Evolutionary conservation across 2,888 invertebrate species (phyloP).

Genomic region (Morpho deidamia): DNA sequence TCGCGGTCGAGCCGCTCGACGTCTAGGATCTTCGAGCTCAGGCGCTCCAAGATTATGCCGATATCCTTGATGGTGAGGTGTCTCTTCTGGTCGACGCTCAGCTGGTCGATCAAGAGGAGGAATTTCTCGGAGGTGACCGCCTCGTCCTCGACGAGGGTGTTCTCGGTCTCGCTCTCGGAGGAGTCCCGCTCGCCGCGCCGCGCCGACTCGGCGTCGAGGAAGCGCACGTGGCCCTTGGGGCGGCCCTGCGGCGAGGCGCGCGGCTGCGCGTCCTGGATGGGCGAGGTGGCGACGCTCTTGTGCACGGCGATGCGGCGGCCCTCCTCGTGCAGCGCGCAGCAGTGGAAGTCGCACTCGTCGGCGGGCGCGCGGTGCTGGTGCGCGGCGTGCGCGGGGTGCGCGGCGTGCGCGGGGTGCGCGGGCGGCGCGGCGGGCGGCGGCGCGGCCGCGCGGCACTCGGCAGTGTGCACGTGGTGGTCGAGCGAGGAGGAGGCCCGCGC

Average conservation of each 20-base stretch:
- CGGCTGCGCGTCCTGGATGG: slow-evolving; percentile 89
- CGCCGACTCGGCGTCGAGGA: slow-evolving; percentile 86
- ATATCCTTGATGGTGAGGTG: slow-evolving; percentile 96
- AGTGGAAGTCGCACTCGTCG: slow-evolving; percentile 97
- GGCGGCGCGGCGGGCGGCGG: slow-evolving; percentile 84
- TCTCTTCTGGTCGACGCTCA: slow-evolving; percentile 94
- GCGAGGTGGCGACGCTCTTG: slow-evolving; percentile 95
- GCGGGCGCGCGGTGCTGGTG: slow-evolving; percentile 76
- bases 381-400: slow-evolving; percentile 82
- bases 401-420: slow-evolving; percentile 87
- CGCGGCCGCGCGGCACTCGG: slow-evolving; percentile 88
- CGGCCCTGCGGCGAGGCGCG: slow-evolving; percentile 83
- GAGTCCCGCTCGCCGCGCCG: slow-evolving; percentile 86
- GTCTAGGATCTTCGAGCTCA: slow-evolving; percentile 95
- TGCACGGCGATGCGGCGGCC: slow-evolving; percentile 94
- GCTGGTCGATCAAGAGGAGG: slow-evolving; percentile 94
- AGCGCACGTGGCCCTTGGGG: slow-evolving; percentile 89
- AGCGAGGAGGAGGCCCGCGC: slow-evolving; percentile 83
- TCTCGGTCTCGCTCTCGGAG: slow-evolving; percentile 95
- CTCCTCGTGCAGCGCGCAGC: slow-evolving; percentile 96
- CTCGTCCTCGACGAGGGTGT: slow-evolving; percentile 95
- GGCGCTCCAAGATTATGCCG: slow-evolving; percentile 94
- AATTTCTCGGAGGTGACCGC: slow-evolving; percentile 94
- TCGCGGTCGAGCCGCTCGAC: slow-evolving; percentile 95
- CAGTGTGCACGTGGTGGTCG: slow-evolving; percentile 81